Percentiles rank a stretch among this genome's conserved stretches.
phyloP scores from a whole-genome alignment of 2,113 vertebrate species.

The Gymnorhina tibicen region DNA sequence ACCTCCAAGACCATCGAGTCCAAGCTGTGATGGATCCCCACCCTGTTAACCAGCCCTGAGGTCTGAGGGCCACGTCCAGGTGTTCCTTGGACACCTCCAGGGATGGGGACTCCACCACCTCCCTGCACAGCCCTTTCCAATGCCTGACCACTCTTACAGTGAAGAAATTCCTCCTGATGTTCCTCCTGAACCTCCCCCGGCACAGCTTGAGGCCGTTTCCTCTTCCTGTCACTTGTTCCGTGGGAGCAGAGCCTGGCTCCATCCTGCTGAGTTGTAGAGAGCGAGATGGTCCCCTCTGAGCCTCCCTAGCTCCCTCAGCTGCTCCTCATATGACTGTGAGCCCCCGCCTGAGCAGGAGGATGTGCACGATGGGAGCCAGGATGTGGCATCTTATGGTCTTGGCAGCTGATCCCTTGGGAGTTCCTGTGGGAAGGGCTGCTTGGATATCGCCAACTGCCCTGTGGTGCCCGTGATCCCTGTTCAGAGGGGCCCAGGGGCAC shows the following conservation, averaged over 20 bases:
- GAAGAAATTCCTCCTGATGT: neutral
- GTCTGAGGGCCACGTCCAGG: accelerated
- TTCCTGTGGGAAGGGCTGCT: neutral
- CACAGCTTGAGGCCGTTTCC: accelerated
- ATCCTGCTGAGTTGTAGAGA: neutral
- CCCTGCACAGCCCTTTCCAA: neutral
- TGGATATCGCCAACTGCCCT: accelerated
- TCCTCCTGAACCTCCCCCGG: neutral
- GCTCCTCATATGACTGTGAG: neutral
- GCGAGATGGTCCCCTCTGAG: accelerated
- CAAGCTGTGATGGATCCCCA: neutral
- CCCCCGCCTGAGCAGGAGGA: neutral
- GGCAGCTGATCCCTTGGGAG: neutral
- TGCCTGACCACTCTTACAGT: neutral
- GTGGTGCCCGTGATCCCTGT: accelerated
- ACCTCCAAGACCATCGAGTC: neutral
- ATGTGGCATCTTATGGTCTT: accelerated
- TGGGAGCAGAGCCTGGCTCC: neutral
- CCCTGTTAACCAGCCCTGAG: neutral
- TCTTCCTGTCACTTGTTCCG: neutral
- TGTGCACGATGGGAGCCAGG: neutral
- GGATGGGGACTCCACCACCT: neutral
- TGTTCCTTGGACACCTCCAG: neutral
- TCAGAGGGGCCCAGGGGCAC: accelerated
- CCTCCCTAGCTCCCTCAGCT: neutral